phyloP scores from a whole-genome alignment of 2,113 vertebrate species.

The Rhabdomys dilectus region DNA sequence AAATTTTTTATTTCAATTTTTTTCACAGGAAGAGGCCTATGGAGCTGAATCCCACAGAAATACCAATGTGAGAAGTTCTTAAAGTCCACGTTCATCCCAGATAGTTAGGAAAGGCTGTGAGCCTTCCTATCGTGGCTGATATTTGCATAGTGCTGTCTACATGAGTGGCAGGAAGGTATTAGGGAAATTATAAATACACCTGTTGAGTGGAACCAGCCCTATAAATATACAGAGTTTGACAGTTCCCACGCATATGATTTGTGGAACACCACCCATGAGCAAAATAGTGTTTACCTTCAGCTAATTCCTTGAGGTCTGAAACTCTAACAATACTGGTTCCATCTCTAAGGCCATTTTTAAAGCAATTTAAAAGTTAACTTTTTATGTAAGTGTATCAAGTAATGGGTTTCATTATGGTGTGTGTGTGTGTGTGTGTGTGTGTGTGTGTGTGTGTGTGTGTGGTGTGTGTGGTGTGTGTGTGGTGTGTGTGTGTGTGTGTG shows the following conservation, averaged over 20 bases:
- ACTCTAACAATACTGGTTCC: not conserved
- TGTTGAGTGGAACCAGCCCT: not conserved
- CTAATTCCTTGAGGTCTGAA: not conserved
- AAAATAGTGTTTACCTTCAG: not conserved
- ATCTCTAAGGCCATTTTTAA: not conserved
- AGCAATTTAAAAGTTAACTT: not conserved
- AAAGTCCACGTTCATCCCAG: not conserved
- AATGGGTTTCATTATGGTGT: not conserved
- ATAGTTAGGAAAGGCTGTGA: not conserved
- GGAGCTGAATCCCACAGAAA: not conserved
- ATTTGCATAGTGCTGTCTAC: not conserved
- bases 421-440: not conserved
- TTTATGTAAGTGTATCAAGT: not conserved
- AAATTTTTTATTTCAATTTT: constrained; percentile 7
- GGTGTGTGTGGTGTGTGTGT: too few species aligned
- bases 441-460: not conserved
- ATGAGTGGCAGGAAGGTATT: not conserved
- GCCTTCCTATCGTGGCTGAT: not conserved
- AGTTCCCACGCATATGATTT: not conserved
- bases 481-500: too few species aligned
- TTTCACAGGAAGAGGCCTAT: not conserved
- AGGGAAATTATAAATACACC: constrained; percentile 4
- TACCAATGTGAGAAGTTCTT: not conserved
- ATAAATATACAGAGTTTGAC: not conserved
- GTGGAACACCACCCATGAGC: not conserved